Evolutionary conservation across 2,797 vertebrate genomes (phyloP), one percentile per base, ranked within the genome.

Genomic region (Centropyge bicolor): DNA sequence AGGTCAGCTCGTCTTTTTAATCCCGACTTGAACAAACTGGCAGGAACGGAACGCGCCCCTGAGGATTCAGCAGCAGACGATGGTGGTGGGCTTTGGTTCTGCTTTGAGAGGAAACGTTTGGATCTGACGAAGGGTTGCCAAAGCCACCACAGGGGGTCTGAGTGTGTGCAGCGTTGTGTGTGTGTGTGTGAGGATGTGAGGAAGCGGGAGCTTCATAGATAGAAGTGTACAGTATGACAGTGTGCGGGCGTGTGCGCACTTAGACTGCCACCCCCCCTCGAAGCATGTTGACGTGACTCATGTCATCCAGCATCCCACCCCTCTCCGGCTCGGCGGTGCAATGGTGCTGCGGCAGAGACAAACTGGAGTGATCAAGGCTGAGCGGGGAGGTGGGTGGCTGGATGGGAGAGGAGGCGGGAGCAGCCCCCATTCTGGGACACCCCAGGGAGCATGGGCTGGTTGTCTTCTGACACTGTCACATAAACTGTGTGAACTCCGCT

Each of bases 1-100:
- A 94, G 94, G 93, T 94, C 94, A 95, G 89, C 91, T 79, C 52
- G 64, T 91, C 91, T 93, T 92, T 93, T 92, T 88, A 92, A 92
- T 89, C 77, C 91, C 12, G 77, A 92, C 88, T 92, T 86, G 81
- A 94, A 92, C 92, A 91, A 90, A 93, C 92, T 92, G 88, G 89
- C 88, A 92, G 92, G 91, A 93, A 90, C 80, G 89, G 88, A 90
- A 92, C 68, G 76, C 62, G 61, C 90, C 92, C 91, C 90, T 12
- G 79, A 93, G 92, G 92, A 92, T 72, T 83, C 89, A 63, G 88
- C 88, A 70, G 82, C 88, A 91, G 90, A 89, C 73, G 90, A 82
- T 70, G 83, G 82, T 86, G 91, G 92, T 84, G 90, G 91, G 91
- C 90, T 91, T 92, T 87, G 92, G 92, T 92, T 92, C 91, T 90